These are phyloP conservation scores for Epistrophella euchroma DNA, from an alignment of 2,888 invertebrate genomes.

Conservation along the genomic window DNA sequence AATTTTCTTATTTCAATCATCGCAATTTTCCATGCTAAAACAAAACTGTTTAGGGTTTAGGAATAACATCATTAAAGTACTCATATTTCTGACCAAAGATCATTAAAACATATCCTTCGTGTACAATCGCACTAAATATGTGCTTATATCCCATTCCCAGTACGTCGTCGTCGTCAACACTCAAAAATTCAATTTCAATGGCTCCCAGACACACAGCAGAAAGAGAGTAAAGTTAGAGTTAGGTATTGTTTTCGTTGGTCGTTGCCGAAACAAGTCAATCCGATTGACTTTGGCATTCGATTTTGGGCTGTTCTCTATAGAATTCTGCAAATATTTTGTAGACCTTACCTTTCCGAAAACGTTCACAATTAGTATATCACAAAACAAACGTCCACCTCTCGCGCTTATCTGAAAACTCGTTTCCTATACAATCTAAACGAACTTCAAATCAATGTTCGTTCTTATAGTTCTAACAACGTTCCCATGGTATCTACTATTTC, in stretches of 20 bases:
- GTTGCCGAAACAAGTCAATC: slow-evolving; percentile 25
- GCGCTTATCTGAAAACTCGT: background rate
- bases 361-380: slow-evolving; percentile 17
- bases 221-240: slow-evolving; percentile 1
- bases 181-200: slow-evolving; percentile 6
- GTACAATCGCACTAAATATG: slow-evolving; percentile 40
- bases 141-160: too few species aligned
- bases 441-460: slow-evolving; percentile 34
- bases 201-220: background rate
- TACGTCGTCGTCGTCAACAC: background rate
- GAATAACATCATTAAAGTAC: slow-evolving; percentile 34
- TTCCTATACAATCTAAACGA: background rate
- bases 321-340: slow-evolving; percentile 30
- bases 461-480: slow-evolving; percentile 4
- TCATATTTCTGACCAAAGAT: background rate
- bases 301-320: background rate
- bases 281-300: slow-evolving; percentile 13
- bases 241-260: background rate
- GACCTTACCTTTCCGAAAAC: background rate
- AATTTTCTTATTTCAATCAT: too few species aligned
- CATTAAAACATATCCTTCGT: background rate
- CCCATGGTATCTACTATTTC: background rate
- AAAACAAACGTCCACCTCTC: slow-evolving; percentile 11
- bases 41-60: too few species aligned
- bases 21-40: background rate